These are phyloP conservation scores for Sylvia atricapilla DNA, from an alignment of 2,113 vertebrate genomes.

Conservation along the genomic window DNA sequence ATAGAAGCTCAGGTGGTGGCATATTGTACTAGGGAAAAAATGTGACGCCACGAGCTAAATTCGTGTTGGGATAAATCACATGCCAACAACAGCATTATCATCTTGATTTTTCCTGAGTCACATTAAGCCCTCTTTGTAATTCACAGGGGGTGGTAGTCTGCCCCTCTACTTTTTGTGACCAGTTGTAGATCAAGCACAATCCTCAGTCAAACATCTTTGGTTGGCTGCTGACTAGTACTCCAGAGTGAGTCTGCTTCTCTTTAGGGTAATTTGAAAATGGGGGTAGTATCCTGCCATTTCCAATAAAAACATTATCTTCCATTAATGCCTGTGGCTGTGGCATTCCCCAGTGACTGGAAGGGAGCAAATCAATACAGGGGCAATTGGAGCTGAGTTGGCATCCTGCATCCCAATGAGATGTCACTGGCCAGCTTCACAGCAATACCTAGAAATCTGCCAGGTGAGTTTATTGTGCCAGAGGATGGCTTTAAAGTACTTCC, in stretches of 20 bases:
- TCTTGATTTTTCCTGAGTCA: neutral
- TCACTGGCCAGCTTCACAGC: neutral
- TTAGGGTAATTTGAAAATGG: neutral
- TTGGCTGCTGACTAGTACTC: neutral
- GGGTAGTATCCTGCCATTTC: neutral
- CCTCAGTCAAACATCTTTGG: neutral
- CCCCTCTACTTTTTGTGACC: neutral
- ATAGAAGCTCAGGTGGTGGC: neutral
- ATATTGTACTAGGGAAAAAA: neutral
- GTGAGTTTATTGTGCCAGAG: neutral
- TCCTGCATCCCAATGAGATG: neutral
- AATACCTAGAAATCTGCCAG: neutral
- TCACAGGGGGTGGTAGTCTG: neutral
- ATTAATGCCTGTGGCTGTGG: rapidly evolving
- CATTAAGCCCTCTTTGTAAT: neutral
- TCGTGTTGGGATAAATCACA: neutral
- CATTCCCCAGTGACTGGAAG: neutral
- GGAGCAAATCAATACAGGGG: neutral
- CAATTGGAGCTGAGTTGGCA: neutral
- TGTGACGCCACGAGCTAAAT: neutral
- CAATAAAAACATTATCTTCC: neutral
- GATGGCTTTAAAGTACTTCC: neutral
- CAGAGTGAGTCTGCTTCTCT: neutral
- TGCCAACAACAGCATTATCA: neutral
- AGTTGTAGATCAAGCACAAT: neutral